phyloP scores from a whole-genome alignment of 2,888 invertebrate species.

The Cataglyphis livida region DNA sequence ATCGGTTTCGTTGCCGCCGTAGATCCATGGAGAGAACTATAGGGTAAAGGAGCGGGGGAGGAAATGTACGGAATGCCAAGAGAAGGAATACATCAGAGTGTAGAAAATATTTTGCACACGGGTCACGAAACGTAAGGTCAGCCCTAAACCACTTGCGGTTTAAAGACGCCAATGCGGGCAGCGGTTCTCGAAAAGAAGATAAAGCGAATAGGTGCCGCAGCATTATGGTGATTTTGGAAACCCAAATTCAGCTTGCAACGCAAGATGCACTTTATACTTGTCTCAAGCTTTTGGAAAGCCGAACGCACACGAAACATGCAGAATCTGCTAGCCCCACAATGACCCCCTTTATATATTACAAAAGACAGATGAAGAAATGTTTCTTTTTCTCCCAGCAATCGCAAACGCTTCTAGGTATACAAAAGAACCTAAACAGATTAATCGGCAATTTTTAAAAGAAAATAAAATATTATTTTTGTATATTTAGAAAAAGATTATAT shows the following conservation, averaged over 20 bases:
- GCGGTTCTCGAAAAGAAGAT: constrained; percentile 43
- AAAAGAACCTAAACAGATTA: neutral
- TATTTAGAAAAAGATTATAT: neutral
- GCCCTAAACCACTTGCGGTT: constrained; percentile 65
- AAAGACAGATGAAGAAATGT: neutral
- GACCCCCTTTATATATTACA: neutral
- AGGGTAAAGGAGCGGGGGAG: neutral
- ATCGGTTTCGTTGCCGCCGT: constrained; percentile 23
- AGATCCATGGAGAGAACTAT: constrained; percentile 23
- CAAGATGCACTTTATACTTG: constrained; percentile 36
- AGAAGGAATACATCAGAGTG: constrained; percentile 39
- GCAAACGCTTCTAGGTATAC: neutral
- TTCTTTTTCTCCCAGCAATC: neutral
- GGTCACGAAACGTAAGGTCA: constrained; percentile 68
- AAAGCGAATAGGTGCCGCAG: constrained; percentile 50
- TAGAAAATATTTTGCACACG: constrained; percentile 56
- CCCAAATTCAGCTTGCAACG: constrained; percentile 14
- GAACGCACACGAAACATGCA: neutral
- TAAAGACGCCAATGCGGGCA: constrained; percentile 56
- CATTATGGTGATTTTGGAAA: constrained; percentile 42
- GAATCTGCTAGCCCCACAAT: neutral
- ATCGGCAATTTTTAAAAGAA: neutral
- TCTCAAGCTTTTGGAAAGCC: constrained; percentile 12
- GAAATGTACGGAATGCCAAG: constrained; percentile 34
- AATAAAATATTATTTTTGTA: neutral